These are phyloP conservation scores for Blomia tropicalis DNA, from an alignment of 2,888 invertebrate genomes.

Conservation along the genomic window DNA sequence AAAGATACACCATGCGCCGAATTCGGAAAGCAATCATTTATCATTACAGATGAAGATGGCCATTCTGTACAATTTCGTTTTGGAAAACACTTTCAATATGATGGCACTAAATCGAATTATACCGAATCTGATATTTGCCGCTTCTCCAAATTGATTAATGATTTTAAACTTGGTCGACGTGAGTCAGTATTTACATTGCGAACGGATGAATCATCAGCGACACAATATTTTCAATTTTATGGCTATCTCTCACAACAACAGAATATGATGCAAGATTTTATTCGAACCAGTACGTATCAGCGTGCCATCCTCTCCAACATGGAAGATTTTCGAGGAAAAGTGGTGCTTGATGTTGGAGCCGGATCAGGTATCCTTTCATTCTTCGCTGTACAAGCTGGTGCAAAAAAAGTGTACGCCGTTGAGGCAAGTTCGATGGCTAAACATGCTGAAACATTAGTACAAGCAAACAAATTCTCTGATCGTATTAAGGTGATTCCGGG, in stretches of 20 bases:
- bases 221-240: conserved; percentile 88
- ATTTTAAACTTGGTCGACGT: conserved; percentile 23
- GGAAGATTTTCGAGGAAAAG: conserved; percentile 61
- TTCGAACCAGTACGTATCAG: conserved; percentile 94
- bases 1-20: conserved; percentile 29
- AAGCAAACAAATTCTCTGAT: conserved; percentile 69
- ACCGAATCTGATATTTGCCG: conserved; percentile 2
- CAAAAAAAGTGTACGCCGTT: conserved; percentile 90
- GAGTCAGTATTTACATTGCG: conserved; percentile 38
- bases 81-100: conserved; percentile 21
- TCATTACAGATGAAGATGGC: conserved; percentile 27
- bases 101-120: not conserved
- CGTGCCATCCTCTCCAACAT: conserved; percentile 84
- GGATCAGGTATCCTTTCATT: conserved; percentile 96
- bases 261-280: conserved; percentile 99
- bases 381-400: conserved; percentile 94
- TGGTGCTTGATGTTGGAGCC: conserved; percentile 91
- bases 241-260: conserved; percentile 97
- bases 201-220: conserved; percentile 93
- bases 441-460: conserved; percentile 73
- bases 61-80: conserved; percentile 27
- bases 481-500: conserved; percentile 83
- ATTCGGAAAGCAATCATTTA: conserved; percentile 26
- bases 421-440: conserved; percentile 98
- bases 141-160: conserved; percentile 27